These are phyloP conservation scores for Phalloptychus januarius DNA, from an alignment of 2,797 vertebrate species.

Conservation along the genomic window DNA sequence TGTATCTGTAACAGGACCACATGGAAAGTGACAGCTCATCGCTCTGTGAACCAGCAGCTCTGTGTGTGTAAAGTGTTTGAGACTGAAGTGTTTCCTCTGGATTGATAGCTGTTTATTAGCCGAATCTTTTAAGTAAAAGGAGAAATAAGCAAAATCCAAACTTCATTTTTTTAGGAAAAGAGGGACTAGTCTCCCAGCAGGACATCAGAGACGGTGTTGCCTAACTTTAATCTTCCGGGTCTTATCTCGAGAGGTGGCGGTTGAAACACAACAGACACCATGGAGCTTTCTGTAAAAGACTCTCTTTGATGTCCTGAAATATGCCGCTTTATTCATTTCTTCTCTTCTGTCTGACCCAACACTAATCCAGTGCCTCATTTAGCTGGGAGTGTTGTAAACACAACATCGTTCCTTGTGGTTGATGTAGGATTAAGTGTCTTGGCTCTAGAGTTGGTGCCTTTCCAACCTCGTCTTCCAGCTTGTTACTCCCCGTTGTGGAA, in stretches of 20 bases:
- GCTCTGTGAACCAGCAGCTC: constrained; percentile 40
- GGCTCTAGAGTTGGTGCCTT: constrained; percentile 2
- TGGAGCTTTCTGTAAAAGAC: neutral
- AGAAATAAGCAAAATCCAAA: neutral
- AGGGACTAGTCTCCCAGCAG: neutral
- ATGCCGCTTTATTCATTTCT: neutral
- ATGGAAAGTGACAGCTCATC: constrained; percentile 50
- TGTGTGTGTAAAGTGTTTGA: constrained; percentile 9
- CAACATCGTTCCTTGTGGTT: neutral
- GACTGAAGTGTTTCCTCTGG: constrained; percentile 39
- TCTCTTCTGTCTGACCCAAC: neutral
- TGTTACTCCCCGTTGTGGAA: constrained; percentile 1
- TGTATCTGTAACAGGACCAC: constrained; percentile 31
- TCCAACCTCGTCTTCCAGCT: neutral
- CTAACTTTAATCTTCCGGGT: neutral
- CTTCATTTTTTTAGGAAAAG: neutral
- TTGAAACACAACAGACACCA: neutral
- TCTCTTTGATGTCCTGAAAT: neutral
- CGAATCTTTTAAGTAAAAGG: constrained; percentile 33
- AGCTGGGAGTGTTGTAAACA: neutral
- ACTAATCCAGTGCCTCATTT: neutral
- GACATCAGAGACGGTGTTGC: neutral
- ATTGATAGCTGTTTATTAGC: constrained; percentile 20
- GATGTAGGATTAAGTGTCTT: constrained; percentile 5
- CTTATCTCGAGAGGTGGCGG: constrained; percentile 3